A percentile compares a stretch with the other conserved stretches of the same genome.
phyloP scores from a whole-genome alignment of 2,888 invertebrate species.

The Microplitis manilae region DNA sequence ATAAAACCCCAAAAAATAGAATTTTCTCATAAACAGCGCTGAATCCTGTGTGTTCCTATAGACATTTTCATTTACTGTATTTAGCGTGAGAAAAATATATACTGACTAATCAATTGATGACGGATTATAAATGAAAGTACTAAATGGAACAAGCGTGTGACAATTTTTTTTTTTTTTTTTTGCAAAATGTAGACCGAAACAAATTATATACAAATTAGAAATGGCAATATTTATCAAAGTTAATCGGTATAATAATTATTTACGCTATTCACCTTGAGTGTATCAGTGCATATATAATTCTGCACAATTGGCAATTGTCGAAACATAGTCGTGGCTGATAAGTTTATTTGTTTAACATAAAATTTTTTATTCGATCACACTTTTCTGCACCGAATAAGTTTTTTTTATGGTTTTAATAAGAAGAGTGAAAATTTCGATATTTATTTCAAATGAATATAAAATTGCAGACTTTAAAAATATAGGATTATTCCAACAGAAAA shows the following conservation, averaged over 20 bases:
- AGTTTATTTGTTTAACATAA: not conserved
- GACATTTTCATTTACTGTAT: too few relatives aligned
- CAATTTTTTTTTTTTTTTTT: too few relatives aligned
- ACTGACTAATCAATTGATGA: too few relatives aligned
- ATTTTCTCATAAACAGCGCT: too few relatives aligned
- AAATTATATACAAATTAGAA: too few relatives aligned
- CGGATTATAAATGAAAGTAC: too few relatives aligned
- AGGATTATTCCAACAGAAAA: slow-evolving; percentile 25
- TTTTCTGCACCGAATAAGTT: not conserved
- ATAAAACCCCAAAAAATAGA: too few relatives aligned
- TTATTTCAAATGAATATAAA: not conserved
- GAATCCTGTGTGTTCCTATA: too few relatives aligned
- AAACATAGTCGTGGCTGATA: slow-evolving; percentile 15
- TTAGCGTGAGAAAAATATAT: too few relatives aligned
- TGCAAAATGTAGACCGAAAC: too few relatives aligned
- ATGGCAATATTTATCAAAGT: slow-evolving; percentile 14
- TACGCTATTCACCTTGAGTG: slow-evolving; percentile 28
- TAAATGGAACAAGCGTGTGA: too few relatives aligned
- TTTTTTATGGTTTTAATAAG: not conserved
- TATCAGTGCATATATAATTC: slow-evolving; percentile 22
- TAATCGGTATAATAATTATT: slow-evolving; percentile 21
- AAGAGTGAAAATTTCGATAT: not conserved
- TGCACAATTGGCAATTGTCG: slow-evolving; percentile 24
- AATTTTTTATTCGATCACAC: not conserved
- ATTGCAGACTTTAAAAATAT: not conserved